Evolutionary conservation across 2,888 invertebrate genomes (phyloP), one percentile per base, ranked within the genome.

Genomic region (Chironomus tentans): DNA sequence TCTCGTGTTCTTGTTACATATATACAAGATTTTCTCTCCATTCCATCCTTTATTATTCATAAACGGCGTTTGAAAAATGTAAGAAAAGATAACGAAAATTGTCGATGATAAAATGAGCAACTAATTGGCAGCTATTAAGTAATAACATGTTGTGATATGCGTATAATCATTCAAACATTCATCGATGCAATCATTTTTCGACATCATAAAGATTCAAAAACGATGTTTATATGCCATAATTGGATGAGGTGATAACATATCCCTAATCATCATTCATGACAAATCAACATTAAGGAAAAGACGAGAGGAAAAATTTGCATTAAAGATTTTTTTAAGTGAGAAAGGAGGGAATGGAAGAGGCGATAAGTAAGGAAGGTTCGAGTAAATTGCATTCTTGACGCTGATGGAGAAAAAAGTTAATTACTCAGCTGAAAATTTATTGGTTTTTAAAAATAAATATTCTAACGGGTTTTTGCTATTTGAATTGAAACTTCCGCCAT

Each of bases 91-190:
- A 38, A 38, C 38, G 38, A 38, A 38, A 38, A 38, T 38, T 38
- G 38, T 38, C 38, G 38, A 38, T 72, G 72, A 61, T 72, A 21
- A 72, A 72, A 72, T 24, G 56, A 71, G 50, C 50, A 24, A 50
- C 72, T 72, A 72, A 72, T 72, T 72, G 72, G 72, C 72, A 72
- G 72, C 72, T 72, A 72, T 72, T 72, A 72, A 72, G 72, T 72
- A 72, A 72, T 72, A 72, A 72, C 72, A 72, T 46, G 72, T 72
- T 72, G 61, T 21, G 62, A 61, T 72, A 22, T 72, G 72, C 15
- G 38, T 38, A 38, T 48, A 21, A 24, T 71, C 56, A 50, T 50
- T 47, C 50, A 50, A 22, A 2, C n/a, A 24, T 70, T 70, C 47
- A 21, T 70, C 38, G 47, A 70, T 50, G 22, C 47, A 22, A 24